Conservation (phyloP, 2,113 vertebrate species). For the Myotis davidii region DNA sequence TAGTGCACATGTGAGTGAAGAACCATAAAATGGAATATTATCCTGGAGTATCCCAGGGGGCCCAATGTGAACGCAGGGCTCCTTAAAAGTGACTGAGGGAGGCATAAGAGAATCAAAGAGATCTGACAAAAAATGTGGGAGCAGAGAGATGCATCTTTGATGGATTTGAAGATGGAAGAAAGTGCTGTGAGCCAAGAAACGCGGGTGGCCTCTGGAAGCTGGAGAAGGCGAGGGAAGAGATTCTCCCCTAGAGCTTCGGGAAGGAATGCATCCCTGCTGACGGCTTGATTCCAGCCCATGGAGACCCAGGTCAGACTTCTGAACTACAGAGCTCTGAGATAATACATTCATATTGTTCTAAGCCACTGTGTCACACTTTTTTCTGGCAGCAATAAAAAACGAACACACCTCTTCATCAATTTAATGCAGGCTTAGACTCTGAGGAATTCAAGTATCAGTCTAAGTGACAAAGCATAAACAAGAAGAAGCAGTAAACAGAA, state of each 20-base stretch:
- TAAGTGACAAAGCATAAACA: background rate
- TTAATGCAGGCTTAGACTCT: background rate
- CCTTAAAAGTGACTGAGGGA: constrained; percentile 24
- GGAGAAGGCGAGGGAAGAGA: background rate
- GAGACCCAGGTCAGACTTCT: background rate
- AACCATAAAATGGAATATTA: background rate
- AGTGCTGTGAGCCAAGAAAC: background rate
- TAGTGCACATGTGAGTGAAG: background rate
- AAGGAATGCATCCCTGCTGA: background rate
- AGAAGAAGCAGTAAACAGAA: background rate
- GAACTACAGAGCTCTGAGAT: background rate
- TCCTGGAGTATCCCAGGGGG: background rate
- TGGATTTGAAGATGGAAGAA: background rate
- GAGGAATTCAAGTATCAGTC: constrained; percentile 11
- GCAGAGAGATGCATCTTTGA: background rate
- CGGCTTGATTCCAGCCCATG: background rate
- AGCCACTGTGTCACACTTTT: background rate
- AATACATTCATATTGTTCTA: background rate
- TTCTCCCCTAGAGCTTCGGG: background rate
- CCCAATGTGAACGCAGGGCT: background rate
- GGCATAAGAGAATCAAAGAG: background rate
- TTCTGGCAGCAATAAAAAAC: background rate
- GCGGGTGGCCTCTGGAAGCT: background rate
- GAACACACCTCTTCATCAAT: background rate
- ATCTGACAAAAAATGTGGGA: background rate